Conservation (phyloP, 2,888 invertebrate genomes). For the Caenorhabditis uteleia region DNA sequence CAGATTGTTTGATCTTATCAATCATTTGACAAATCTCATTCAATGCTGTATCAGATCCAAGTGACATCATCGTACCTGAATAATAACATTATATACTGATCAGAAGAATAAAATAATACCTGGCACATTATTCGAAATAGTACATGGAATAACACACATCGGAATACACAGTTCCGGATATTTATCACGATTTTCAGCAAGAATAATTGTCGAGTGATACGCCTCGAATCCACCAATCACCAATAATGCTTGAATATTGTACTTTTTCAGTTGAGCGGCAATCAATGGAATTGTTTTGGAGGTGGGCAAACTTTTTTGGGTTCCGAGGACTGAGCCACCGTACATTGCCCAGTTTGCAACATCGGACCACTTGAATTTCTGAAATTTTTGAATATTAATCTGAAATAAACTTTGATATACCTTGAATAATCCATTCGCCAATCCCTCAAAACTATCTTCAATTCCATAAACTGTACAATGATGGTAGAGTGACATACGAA, state of each 20-base stretch:
- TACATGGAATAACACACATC: slow-evolving; percentile 90
- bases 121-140: slow-evolving; percentile 98
- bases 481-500: slow-evolving; percentile 90
- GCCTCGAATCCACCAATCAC: slow-evolving; percentile 93
- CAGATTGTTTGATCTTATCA: slow-evolving; percentile 90
- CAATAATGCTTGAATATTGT: slow-evolving; percentile 77
- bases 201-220: slow-evolving; percentile 82
- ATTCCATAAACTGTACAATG: slow-evolving; percentile 92
- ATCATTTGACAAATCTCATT: slow-evolving; percentile 93
- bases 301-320: slow-evolving; percentile 77
- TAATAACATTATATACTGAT: background rate
- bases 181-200: slow-evolving; percentile 79
- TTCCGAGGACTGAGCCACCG: slow-evolving; percentile 94
- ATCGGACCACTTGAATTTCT: slow-evolving; percentile 81
- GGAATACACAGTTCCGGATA: slow-evolving; percentile 90
- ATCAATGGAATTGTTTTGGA: slow-evolving; percentile 76
- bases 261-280: slow-evolving; percentile 84
- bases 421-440: slow-evolving; percentile 82
- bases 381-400: too few species aligned
- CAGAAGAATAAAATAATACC: slow-evolving; percentile 73
- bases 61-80: slow-evolving; percentile 68
- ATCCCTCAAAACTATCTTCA: slow-evolving; percentile 92
- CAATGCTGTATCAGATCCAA: slow-evolving; percentile 94
- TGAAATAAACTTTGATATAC: too few species aligned
- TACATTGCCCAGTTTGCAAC: slow-evolving; percentile 96